Evolutionary conservation across 2,797 vertebrate species (phyloP).

Genomic region (Lutjanus argentimaculatus): DNA sequence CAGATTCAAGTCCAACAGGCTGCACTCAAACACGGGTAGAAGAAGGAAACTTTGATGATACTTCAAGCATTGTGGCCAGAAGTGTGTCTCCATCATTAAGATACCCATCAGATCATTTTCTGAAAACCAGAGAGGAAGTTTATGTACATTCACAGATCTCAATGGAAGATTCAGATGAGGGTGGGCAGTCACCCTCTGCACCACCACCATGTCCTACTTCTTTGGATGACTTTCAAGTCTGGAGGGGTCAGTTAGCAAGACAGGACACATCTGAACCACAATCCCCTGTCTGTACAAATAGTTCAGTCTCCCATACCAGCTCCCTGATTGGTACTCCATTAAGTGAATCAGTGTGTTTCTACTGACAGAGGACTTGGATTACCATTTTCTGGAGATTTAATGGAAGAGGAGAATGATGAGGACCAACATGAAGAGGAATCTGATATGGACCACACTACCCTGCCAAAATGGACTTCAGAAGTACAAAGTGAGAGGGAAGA

Average conservation of each 20-base stretch:
- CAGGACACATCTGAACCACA: slow-evolving; percentile 64
- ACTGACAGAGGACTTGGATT: slow-evolving; percentile 68
- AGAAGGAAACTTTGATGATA: slow-evolving; percentile 61
- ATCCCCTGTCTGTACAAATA: slow-evolving; percentile 75
- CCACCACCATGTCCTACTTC: slow-evolving; percentile 54
- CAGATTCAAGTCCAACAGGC: slow-evolving; percentile 52
- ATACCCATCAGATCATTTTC: slow-evolving; percentile 80
- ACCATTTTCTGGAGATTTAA: slow-evolving; percentile 83
- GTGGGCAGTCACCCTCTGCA: slow-evolving; percentile 71
- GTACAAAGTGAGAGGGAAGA: slow-evolving; percentile 27
- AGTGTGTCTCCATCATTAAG: slow-evolving; percentile 77
- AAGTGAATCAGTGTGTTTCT: slow-evolving; percentile 61
- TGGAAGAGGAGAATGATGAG: slow-evolving; percentile 74
- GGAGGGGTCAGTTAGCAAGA: slow-evolving; percentile 69
- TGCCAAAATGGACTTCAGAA: slow-evolving; percentile 36
- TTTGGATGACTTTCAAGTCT: slow-evolving; percentile 75
- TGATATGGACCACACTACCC: background rate
- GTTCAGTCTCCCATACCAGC: slow-evolving; percentile 76
- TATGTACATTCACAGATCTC: slow-evolving; percentile 86
- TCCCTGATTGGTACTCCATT: slow-evolving; percentile 74
- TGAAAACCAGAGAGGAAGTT: slow-evolving; percentile 84
- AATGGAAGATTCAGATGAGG: slow-evolving; percentile 85
- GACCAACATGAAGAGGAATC: slow-evolving; percentile 66
- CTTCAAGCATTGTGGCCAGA: slow-evolving; percentile 53
- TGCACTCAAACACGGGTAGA: slow-evolving; percentile 44